Percentiles rank a stretch among this genome's conserved stretches.
Conservation (phyloP, 1,140 invertebrate genomes). For the Caenorhabditis briggsae region DNA sequence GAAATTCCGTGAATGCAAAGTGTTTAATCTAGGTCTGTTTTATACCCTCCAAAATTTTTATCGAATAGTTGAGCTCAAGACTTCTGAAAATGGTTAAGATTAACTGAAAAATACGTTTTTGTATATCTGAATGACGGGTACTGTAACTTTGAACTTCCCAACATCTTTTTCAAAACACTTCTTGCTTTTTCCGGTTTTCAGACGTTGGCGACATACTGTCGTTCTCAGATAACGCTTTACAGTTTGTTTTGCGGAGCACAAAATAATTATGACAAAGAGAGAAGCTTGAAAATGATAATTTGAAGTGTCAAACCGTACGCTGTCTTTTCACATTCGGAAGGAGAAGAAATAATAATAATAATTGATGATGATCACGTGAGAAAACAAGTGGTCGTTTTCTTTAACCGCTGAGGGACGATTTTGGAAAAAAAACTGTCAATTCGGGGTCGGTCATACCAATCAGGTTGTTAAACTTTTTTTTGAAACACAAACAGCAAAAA, state of each 20-base stretch:
- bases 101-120: no score
- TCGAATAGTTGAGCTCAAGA: no score
- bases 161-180: neutral
- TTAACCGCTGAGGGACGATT: slow-evolving; percentile 30
- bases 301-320: slow-evolving; percentile 22
- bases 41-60: no score
- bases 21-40: no score
- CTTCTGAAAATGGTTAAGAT: no score
- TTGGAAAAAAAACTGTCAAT: slow-evolving; percentile 49
- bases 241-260: slow-evolving; percentile 34
- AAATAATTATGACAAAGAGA: slow-evolving; percentile 30
- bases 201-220: slow-evolving; percentile 31
- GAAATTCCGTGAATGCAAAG: no score
- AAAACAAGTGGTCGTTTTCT: slow-evolving; percentile 31
- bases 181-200: slow-evolving; percentile 24
- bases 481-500: slow-evolving; percentile 52
- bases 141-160: neutral
- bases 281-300: slow-evolving; percentile 12
- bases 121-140: no score
- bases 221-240: slow-evolving; percentile 31
- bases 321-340: neutral
- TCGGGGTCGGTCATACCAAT: slow-evolving; percentile 35
- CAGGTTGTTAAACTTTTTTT: slow-evolving; percentile 50
- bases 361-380: slow-evolving; percentile 48
- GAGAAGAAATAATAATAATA: neutral